Conservation (phyloP, 2,888 invertebrate genomes). For the Lycia hirtaria region DNA sequence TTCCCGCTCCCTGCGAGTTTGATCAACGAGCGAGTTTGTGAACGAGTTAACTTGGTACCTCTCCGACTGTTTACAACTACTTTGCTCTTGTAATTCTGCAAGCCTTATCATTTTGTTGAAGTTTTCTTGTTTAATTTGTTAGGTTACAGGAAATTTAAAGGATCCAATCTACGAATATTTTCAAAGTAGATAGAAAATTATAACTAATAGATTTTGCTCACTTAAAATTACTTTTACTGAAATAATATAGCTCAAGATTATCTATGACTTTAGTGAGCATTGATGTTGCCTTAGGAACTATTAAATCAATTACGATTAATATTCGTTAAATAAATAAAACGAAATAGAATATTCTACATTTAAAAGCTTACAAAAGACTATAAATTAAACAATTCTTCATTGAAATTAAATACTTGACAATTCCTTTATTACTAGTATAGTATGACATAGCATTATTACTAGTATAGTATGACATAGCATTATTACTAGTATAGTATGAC, state of each 20-base stretch:
- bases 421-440: not conserved
- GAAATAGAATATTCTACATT: too few species aligned
- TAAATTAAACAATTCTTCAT: not conserved
- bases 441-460: not conserved
- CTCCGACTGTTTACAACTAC: not conserved
- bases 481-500: not conserved
- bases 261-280: too few species aligned
- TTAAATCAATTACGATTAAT: too few species aligned
- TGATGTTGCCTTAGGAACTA: too few species aligned
- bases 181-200: too few species aligned
- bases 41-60: constrained; percentile 30
- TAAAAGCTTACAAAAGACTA: not conserved
- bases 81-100: not conserved
- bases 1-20: constrained; percentile 51
- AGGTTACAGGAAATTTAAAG: not conserved
- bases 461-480: too few species aligned
- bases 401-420: not conserved
- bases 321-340: too few species aligned
- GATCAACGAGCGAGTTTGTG: constrained; percentile 41
- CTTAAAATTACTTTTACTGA: too few species aligned
- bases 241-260: too few species aligned
- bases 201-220: too few species aligned
- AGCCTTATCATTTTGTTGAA: not conserved
- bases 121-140: not conserved
- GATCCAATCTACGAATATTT: too few species aligned